These are phyloP conservation scores for Orthonevra nobilis DNA, from an alignment of 2,888 invertebrate genomes.

Conservation along the genomic window DNA sequence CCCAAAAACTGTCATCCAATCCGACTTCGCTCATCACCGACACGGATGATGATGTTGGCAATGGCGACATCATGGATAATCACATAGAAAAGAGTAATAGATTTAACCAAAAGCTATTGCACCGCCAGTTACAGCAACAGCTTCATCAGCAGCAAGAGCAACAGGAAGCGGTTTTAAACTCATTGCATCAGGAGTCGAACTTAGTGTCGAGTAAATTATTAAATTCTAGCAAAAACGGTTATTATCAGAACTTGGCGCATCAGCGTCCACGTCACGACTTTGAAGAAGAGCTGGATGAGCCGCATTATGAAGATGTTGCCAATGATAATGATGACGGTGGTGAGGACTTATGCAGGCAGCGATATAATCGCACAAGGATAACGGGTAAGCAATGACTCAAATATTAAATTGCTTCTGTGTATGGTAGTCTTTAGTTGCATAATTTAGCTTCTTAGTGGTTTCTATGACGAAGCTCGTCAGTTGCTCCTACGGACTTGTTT, in stretches of 20 bases:
- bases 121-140: slow-evolving; percentile 17
- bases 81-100: slow-evolving; percentile 44
- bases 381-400: slow-evolving; percentile 48
- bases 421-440: slow-evolving; percentile 58
- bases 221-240: slow-evolving; percentile 42
- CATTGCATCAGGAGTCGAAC: slow-evolving; percentile 72
- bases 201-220: slow-evolving; percentile 64
- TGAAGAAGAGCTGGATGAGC: slow-evolving; percentile 34
- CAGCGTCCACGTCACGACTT: slow-evolving; percentile 4
- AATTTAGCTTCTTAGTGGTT: slow-evolving; percentile 51
- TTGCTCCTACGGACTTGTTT: no score
- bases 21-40: slow-evolving; percentile 36
- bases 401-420: slow-evolving; percentile 48
- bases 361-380: slow-evolving; percentile 53
- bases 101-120: slow-evolving; percentile 42
- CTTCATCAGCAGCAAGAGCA: slow-evolving; percentile 64
- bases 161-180: slow-evolving; percentile 64
- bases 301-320: slow-evolving; percentile 67
- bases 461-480: no score
- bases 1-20: slow-evolving; percentile 48
- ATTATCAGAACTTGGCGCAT: slow-evolving; percentile 45
- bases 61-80: slow-evolving; percentile 23
- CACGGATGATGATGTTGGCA: slow-evolving; percentile 15
- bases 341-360: slow-evolving; percentile 31
- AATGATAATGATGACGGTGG: slow-evolving; percentile 29